Evolutionary conservation across 2,888 invertebrate genomes (phyloP).

Genomic region (Bellardia bayeri): DNA sequence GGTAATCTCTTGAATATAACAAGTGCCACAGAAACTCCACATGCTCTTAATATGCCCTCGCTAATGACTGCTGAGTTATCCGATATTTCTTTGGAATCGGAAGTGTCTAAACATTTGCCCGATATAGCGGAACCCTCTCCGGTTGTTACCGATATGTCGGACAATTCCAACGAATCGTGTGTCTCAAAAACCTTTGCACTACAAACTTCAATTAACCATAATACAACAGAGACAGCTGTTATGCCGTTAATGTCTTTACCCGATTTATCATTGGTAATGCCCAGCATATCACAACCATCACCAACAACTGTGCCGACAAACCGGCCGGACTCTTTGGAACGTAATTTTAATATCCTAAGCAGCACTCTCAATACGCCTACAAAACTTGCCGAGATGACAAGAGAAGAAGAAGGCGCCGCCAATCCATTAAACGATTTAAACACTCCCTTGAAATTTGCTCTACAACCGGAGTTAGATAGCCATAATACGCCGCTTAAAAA

Average conservation of each 20-base stretch:
- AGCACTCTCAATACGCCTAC: conserved; percentile 35
- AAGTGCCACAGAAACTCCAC: not conserved
- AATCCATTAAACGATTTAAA: conserved; percentile 28
- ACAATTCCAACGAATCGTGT: conserved; percentile 50
- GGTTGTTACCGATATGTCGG: conserved; percentile 63
- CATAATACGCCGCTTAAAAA: conserved; percentile 33
- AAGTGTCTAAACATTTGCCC: conserved; percentile 55
- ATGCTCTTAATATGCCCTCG: not conserved
- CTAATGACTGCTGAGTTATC: conserved; percentile 47
- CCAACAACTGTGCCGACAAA: not conserved
- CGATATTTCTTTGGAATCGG: conserved; percentile 55
- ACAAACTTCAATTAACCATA: not conserved
- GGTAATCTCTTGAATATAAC: conserved; percentile 17
- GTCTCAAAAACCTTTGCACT: conserved; percentile 28
- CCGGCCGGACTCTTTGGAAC: conserved; percentile 15
- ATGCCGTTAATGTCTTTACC: conserved; percentile 9
- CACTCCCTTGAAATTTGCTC: conserved; percentile 44
- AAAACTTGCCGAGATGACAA: conserved; percentile 3
- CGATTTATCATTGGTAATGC: conserved; percentile 45
- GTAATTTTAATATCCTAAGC: conserved; percentile 23
- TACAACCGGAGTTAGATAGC: conserved; percentile 28
- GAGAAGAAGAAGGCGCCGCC: not conserved
- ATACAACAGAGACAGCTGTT: no score
- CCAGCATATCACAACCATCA: conserved; percentile 9
- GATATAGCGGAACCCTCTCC: conserved; percentile 64